These are phyloP conservation scores for Hippolais icterina DNA, from an alignment of 2,113 vertebrate genomes.

Conservation along the genomic window DNA sequence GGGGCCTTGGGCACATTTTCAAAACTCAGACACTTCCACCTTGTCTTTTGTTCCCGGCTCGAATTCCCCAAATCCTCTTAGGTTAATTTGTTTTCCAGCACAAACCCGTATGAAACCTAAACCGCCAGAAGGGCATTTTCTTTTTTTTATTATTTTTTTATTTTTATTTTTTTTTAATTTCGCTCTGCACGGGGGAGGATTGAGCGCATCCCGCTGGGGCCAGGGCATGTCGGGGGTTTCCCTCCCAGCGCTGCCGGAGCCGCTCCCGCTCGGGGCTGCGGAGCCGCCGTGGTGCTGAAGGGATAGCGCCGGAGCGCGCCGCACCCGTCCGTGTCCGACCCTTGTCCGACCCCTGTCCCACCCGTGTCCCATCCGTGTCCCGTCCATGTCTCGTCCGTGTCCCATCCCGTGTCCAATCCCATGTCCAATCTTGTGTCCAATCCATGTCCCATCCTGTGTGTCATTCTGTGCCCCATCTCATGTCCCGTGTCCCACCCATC, in stretches of 20 bases:
- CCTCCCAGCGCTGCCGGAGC: background rate
- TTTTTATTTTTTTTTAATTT: background rate
- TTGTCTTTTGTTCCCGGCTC: constrained; percentile 8
- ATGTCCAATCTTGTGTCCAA: background rate
- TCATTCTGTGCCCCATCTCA: no score
- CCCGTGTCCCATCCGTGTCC: background rate
- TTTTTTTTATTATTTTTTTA: background rate
- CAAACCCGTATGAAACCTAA: background rate
- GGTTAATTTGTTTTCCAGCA: constrained; percentile 19
- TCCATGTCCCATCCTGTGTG: background rate
- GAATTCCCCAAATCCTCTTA: constrained; percentile 26
- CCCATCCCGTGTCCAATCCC: no score
- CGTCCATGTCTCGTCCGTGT: background rate
- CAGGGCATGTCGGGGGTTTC: background rate
- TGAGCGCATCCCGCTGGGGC: background rate
- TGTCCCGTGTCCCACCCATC: no score
- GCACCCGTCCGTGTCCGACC: background rate
- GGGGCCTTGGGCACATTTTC: background rate
- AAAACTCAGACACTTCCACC: background rate
- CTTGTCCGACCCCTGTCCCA: background rate
- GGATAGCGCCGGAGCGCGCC: constrained; percentile 28
- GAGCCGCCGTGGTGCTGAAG: constrained; percentile 64
- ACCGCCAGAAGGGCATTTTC: background rate
- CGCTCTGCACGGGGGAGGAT: fast-evolving
- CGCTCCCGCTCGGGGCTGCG: background rate